A percentile compares a stretch with the other conserved stretches of the same genome.
phyloP scores from a whole-genome alignment of 1,140 invertebrate species.

The Neodiprion fabricii region DNA sequence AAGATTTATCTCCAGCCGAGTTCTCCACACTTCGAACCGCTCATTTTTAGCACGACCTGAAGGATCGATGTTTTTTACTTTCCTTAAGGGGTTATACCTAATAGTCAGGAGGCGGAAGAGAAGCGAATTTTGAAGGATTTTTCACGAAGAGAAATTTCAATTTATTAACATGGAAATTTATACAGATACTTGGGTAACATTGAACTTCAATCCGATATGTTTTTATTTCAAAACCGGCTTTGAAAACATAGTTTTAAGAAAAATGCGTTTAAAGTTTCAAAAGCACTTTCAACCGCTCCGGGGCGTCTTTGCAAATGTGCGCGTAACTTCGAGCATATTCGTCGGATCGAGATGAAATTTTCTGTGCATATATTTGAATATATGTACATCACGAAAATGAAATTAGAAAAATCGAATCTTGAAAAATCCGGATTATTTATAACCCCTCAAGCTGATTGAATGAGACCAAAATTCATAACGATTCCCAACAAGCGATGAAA shows the following conservation, averaged over 20 bases:
- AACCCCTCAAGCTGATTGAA: slow-evolving; percentile 9
- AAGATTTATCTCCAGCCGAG: not conserved
- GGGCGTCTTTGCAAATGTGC: too few relatives aligned
- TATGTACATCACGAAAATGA: too few relatives aligned
- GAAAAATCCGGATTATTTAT: not conserved
- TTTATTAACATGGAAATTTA: too few relatives aligned
- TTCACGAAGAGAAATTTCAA: not conserved
- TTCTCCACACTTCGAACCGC: not conserved
- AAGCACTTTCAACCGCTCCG: too few relatives aligned
- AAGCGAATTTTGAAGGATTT: not conserved
- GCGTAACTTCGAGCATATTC: too few relatives aligned
- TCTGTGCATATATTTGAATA: too few relatives aligned
- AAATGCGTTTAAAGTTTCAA: too few relatives aligned
- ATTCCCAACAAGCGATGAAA: not conserved
- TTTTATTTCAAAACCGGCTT: not conserved
- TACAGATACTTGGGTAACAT: not conserved
- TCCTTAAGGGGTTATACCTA: not conserved
- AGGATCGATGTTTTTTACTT: not conserved
- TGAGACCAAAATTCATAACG: not conserved
- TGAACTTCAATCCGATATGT: not conserved
- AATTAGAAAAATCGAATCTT: not conserved
- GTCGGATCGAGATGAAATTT: too few relatives aligned
- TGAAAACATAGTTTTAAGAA: too few relatives aligned
- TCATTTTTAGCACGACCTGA: not conserved
- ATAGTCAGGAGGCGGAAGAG: not conserved